A percentile compares a stretch with the other conserved stretches of the same genome.
Evolutionary conservation across 1,140 invertebrate species (phyloP).

Genomic region (Alviniconcha marisindica): DNA sequence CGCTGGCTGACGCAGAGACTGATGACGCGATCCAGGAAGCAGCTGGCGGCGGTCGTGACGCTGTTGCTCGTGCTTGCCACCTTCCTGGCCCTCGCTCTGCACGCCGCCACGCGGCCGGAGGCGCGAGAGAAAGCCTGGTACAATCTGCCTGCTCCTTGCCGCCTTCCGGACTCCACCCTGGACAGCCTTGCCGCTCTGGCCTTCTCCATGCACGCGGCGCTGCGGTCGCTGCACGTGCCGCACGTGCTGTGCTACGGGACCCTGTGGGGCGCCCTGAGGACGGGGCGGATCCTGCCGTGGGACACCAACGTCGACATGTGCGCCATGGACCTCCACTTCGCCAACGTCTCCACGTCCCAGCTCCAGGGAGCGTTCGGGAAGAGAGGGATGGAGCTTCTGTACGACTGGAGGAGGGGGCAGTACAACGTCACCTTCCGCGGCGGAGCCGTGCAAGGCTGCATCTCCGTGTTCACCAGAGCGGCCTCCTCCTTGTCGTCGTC

Average conservation of each 20-base stretch:
- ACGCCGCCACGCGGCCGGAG: no score
- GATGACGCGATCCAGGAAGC: no score
- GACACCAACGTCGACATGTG: constrained; percentile 77
- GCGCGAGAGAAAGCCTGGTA: constrained; percentile 89
- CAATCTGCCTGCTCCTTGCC: constrained; percentile 84
- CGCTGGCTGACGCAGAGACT: no score
- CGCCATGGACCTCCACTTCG: constrained; percentile 22
- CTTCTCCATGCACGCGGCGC: constrained; percentile 36
- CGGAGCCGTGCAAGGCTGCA: constrained; percentile 26
- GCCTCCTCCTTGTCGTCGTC: constrained; percentile 69
- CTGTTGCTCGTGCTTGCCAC: constrained; percentile 52
- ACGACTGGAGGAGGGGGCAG: constrained; percentile 75
- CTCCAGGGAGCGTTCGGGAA: neutral
- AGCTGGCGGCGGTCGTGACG: constrained; percentile 29
- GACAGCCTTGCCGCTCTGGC: constrained; percentile 74
- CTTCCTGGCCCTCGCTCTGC: constrained; percentile 38
- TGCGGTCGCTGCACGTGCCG: constrained; percentile 70
- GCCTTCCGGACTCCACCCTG: constrained; percentile 83
- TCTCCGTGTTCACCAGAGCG: constrained; percentile 41
- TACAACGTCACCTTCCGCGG: constrained; percentile 65
- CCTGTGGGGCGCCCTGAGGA: constrained; percentile 78
- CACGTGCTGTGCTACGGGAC: constrained; percentile 79
- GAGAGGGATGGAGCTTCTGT: constrained; percentile 69
- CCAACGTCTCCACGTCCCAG: constrained; percentile 35
- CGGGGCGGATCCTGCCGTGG: constrained; percentile 76